Evolutionary conservation across 2,888 invertebrate genomes (phyloP).

Genomic region (Cephus runcator): DNA sequence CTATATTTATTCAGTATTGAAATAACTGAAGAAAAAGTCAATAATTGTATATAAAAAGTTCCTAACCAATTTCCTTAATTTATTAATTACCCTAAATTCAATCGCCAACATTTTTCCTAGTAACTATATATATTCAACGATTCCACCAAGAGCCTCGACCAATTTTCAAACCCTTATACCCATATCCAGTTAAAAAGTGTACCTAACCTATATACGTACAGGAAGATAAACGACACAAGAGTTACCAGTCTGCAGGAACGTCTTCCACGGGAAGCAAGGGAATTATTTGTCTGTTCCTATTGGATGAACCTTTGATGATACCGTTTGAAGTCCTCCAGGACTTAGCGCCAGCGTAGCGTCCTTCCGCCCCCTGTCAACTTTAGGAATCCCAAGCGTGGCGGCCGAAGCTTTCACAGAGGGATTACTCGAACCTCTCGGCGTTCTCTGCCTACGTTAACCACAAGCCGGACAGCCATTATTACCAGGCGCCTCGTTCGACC

Average conservation of each 20-base stretch:
- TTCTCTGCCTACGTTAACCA: conserved; percentile 52
- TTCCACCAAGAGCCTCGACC: not conserved
- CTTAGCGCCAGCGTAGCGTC: conserved; percentile 27
- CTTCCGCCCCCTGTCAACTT: conserved; percentile 46
- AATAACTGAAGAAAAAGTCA: not conserved
- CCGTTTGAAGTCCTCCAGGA: conserved; percentile 53
- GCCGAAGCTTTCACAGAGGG: conserved; percentile 56
- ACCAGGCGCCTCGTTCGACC: conserved; percentile 43
- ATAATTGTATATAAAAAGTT: not conserved
- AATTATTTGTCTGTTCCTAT: conserved; percentile 50
- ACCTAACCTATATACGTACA: not conserved
- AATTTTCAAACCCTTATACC: accelerated
- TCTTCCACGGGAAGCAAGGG: conserved; percentile 36
- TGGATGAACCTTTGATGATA: conserved; percentile 62
- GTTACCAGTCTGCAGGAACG: not conserved
- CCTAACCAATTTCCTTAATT: not conserved
- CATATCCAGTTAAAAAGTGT: not conserved
- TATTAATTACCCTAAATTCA: not conserved
- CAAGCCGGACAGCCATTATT: conserved; percentile 62
- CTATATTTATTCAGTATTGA: not conserved
- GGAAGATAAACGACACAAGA: not conserved
- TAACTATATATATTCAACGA: not conserved
- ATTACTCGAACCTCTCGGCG: conserved; percentile 56
- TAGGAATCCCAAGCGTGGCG: conserved; percentile 26
- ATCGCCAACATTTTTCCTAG: not conserved